Base-by-base conservation (phyloP, 2,113 vertebrate species). In the Boulengeromyrus knoepffleri region DNA sequence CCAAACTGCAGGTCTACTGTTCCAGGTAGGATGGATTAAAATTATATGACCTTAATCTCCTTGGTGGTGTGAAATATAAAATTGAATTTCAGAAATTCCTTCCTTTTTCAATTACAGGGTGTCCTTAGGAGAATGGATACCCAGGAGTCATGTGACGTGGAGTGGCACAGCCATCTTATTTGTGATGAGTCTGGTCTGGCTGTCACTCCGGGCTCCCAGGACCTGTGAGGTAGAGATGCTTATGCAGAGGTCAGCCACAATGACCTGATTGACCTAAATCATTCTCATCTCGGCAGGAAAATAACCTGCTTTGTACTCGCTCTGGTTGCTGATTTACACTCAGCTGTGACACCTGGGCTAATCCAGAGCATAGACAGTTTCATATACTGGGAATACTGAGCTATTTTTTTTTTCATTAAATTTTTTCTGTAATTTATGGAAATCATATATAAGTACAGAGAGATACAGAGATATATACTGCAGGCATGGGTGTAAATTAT, bases 31-130 rank as follows among this genome's bases (percentile, higher is more conserved):
- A 39, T 62, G 50, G 56, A 50, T n/a, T 87, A 90, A 87, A 80
- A 74, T 90, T 62, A 87, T 70, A 66, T 31, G 53, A 53, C 52
- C 21, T 66, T 56, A 58, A 56, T 84, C 52, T 85, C 88, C 52
- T n/a, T 36, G 24, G 85, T 86, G 12, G 13, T 85, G 47, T 86
- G 39, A 88, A 47, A 88, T 47, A 66, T 15, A 31, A 74, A 88
- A 46, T 70, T 66, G 56, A 88, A 70, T 70, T 56, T 70, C 56
- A 45, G 17, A 70, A 46, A 27, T 24, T 52, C 27, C 13, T 87
- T 46, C 83, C 47, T 52, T 53, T 53, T 85, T 47, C 83, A 12
- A 52, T 86, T 86, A 50, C 5, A 3, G 12, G 42, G n/a, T 49
- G n/a, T 21, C 4, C n/a, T 86, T 86, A 86, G 45, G 47, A 9